These are phyloP conservation scores for Apodemia zela DNA, from an alignment of 2,888 invertebrate species.

Conservation along the genomic window DNA sequence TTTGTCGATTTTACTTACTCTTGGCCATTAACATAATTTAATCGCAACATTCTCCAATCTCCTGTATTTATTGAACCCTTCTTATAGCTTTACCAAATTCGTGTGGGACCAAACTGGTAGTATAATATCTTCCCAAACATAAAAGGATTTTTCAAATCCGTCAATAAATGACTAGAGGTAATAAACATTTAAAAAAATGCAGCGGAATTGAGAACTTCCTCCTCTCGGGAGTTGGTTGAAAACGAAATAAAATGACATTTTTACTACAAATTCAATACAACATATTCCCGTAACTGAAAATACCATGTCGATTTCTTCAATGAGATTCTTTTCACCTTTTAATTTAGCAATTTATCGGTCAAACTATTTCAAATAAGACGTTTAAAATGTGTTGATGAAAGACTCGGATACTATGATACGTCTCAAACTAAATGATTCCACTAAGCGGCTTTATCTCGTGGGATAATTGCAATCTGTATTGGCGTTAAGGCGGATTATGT, in stretches of 20 bases:
- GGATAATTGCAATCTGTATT: conserved; percentile 53
- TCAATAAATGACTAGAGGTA: too few species aligned
- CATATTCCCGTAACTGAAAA: not conserved
- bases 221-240: not conserved
- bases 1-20: too few species aligned
- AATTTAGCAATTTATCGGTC: conserved; percentile 60
- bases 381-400: conserved; percentile 26
- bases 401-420: not conserved
- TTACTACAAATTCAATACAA: not conserved
- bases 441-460: conserved; percentile 20
- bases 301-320: conserved; percentile 19
- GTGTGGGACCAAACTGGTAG: too few species aligned
- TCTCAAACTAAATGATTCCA: conserved; percentile 3
- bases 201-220: too few species aligned
- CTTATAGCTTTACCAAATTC: too few species aligned
- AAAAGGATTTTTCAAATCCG: too few species aligned
- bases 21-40: too few species aligned
- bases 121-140: too few species aligned
- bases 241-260: not conserved
- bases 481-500: not conserved
- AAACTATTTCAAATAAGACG: conserved; percentile 47
- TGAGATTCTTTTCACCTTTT: conserved; percentile 27
- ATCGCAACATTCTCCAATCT: too few species aligned
- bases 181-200: too few species aligned
- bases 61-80: too few species aligned